Base-by-base conservation (phyloP, 2,888 invertebrate genomes). In the Morpho deidamia region DNA sequence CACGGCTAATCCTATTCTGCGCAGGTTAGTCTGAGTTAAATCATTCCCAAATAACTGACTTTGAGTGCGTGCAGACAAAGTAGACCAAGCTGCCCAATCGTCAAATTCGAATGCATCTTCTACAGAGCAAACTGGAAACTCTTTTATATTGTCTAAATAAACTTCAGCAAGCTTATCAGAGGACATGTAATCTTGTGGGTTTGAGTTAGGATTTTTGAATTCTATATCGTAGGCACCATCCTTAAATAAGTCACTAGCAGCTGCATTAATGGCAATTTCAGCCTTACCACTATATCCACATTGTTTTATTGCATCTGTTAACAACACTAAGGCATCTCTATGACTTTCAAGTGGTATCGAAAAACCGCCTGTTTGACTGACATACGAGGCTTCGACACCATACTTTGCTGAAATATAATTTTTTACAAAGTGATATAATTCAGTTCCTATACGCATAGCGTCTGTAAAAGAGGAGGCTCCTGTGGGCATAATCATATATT, bases 61-160 rank as follows among this genome's bases (percentile, higher is more conserved):
- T 14, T 83, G 77, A 10, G 95, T 94, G 49, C 92, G 92, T 41
- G 91, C 84, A 10, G 95, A 93, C 62, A 97, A 90, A 53, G 91
- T 90, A 8, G 94, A 92, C 97, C 98, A 99, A 14, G 98, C 97
- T n/a, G 94, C 94, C 99, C 99, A 99, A 77, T 99, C 97, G 76
- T 99, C 99, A 81, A 95, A 97, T 69, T 99, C 98, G 82, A 99
- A 99, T 46, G 96, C 97, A 92, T 99, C 99, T 81, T 99, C 99
- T 74, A 99, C 95, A 32, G 98, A 97, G 23, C 95, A 94, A 60
- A 99, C 95, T 2, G 95, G 94, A 72, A 96, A 99, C 56, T 96
- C 95, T 70, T 95, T 95, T 66, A 98, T 93, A 83, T 96, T 98
- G 45, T 94, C 95, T 70, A 95, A 91, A 84, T 99, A 99, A 61